These are phyloP conservation scores for Maniola jurtina DNA, from an alignment of 1,140 invertebrate genomes.

Conservation along the genomic window DNA sequence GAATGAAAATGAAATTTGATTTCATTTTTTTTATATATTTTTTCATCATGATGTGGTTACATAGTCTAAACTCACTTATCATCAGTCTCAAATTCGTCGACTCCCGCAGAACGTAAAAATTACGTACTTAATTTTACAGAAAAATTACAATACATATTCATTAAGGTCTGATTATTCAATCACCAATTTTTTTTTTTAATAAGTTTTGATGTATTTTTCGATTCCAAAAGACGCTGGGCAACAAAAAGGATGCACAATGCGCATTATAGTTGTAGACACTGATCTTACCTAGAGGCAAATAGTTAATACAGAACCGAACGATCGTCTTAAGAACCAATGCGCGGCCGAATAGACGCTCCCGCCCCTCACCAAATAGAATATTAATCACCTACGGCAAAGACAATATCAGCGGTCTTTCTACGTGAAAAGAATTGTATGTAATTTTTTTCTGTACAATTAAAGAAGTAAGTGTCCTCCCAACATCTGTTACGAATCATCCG, in stretches of 20 bases:
- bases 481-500: neutral
- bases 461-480: neutral
- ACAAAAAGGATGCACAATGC: too few relatives aligned
- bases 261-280: too few relatives aligned
- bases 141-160: neutral
- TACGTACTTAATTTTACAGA: neutral
- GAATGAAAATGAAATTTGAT: slow-evolving; percentile 41
- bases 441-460: neutral
- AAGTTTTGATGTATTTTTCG: too few relatives aligned
- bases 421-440: too few relatives aligned
- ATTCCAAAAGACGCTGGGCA: too few relatives aligned
- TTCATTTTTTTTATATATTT: slow-evolving; percentile 36
- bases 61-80: slow-evolving; percentile 38
- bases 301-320: too few relatives aligned
- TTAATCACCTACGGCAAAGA: too few relatives aligned
- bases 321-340: too few relatives aligned
- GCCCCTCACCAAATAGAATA: too few relatives aligned
- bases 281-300: too few relatives aligned
- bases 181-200: neutral
- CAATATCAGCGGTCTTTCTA: too few relatives aligned
- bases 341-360: too few relatives aligned
- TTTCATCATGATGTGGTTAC: slow-evolving; percentile 18
- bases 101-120: slow-evolving; percentile 19
- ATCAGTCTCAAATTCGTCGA: slow-evolving; percentile 42
- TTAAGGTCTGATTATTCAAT: neutral